Conservation (phyloP, 2,797 vertebrate species). For the Mormyrus hasselquistii region DNA sequence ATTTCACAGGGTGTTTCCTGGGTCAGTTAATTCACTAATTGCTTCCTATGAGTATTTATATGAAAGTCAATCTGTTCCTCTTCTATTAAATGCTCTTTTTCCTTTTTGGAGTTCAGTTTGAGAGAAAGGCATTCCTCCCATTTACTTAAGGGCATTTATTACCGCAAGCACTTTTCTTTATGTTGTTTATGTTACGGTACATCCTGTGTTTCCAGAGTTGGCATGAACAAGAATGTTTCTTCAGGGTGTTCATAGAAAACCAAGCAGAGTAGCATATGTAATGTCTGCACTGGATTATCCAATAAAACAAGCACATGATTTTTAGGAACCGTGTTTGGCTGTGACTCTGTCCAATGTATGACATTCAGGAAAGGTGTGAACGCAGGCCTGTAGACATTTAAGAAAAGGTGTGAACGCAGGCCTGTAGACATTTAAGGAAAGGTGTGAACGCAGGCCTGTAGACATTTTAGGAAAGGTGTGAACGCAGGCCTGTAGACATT, state of each 20-base stretch:
- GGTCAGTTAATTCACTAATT: conserved; percentile 45
- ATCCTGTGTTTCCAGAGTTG: not conserved
- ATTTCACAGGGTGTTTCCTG: not conserved
- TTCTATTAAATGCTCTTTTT: not conserved
- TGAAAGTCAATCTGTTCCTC: conserved; percentile 57
- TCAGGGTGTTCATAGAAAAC: not conserved
- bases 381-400: too few relatives aligned
- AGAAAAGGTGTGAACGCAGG: too few relatives aligned
- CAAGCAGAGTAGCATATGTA: not conserved
- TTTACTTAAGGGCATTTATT: not conserved
- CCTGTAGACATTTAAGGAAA: too few relatives aligned
- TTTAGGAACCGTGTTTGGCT: not conserved
- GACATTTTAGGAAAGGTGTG: too few relatives aligned
- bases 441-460: not conserved
- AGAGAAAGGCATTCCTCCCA: not conserved
- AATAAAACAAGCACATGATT: not conserved
- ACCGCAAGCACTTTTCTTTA: not conserved
- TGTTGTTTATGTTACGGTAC: not conserved
- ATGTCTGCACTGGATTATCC: not conserved
- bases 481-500: too few relatives aligned
- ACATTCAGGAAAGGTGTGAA: not conserved
- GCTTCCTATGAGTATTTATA: conserved; percentile 50
- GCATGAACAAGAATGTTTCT: not conserved
- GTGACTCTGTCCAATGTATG: not conserved
- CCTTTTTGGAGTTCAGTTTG: not conserved